Percentiles rank a stretch among this genome's conserved stretches.
Conservation (phyloP, 2,113 vertebrate species). For the Tinamus guttatus region DNA sequence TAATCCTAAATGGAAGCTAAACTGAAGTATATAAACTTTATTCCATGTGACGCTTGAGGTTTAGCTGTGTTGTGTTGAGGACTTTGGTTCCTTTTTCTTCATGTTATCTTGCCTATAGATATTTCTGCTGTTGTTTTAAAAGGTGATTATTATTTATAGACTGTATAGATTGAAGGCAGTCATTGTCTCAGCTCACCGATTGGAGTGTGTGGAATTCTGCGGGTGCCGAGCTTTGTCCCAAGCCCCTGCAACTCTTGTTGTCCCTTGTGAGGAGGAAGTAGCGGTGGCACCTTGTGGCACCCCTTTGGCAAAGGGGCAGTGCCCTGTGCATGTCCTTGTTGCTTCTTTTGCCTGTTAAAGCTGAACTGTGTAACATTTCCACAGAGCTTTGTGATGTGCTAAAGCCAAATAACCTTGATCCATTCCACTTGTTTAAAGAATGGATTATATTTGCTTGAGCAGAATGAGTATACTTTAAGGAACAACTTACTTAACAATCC, state of each 20-base stretch:
- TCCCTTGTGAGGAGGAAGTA: background rate
- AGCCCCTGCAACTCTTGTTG: background rate
- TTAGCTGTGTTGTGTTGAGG: background rate
- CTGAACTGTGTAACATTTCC: background rate
- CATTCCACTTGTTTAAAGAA: background rate
- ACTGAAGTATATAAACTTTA: background rate
- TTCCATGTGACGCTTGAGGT: background rate
- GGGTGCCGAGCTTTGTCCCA: background rate
- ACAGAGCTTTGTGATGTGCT: background rate
- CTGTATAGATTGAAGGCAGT: background rate
- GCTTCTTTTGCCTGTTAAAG: background rate
- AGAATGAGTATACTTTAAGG: background rate
- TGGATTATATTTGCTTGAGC: background rate
- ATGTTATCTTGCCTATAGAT: background rate
- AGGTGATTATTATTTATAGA: background rate
- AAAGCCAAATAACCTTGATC: background rate
- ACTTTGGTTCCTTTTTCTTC: background rate
- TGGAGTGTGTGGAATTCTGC: background rate
- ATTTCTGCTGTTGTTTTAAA: background rate
- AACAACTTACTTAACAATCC: background rate
- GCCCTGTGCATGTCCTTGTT: background rate
- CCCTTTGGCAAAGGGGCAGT: background rate
- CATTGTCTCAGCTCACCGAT: background rate
- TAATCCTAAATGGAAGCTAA: background rate
- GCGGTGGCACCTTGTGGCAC: background rate